Percentiles rank a stretch among this genome's conserved stretches.
phyloP scores from a whole-genome alignment of 2,113 vertebrate genomes.

The Neofelis nebulosa region DNA sequence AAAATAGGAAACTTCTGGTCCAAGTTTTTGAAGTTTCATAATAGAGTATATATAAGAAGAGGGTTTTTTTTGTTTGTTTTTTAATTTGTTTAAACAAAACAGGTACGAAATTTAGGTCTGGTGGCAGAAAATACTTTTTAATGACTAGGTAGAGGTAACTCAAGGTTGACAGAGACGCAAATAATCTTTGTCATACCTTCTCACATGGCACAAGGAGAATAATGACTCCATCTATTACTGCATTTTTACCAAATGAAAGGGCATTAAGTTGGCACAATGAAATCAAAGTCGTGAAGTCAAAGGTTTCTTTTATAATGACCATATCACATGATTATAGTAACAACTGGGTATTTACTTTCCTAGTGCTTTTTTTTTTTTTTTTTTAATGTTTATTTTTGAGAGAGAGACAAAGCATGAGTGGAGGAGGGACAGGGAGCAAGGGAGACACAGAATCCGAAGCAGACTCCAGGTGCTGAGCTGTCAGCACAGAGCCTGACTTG shows the following conservation, averaged over 20 bases:
- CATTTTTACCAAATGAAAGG: background rate
- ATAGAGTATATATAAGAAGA: background rate
- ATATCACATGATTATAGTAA: background rate
- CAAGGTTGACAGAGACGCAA: background rate
- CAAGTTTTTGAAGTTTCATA: background rate
- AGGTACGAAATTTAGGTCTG: background rate
- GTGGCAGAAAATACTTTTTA: background rate
- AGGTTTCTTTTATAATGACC: background rate
- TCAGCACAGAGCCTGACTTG: too few relatives aligned
- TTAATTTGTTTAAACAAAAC: background rate
- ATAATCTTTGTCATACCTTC: background rate
- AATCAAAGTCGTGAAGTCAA: background rate
- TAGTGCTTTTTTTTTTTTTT: background rate
- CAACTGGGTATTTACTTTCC: background rate
- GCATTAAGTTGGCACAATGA: background rate
- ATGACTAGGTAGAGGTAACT: background rate
- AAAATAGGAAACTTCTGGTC: background rate
- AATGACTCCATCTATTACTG: background rate
- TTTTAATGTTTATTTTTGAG: too few relatives aligned
- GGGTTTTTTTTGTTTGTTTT: background rate
- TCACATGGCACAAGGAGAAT: background rate
- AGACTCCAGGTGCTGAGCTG: too few relatives aligned
- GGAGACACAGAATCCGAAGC: too few relatives aligned
- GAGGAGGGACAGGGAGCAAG: too few relatives aligned
- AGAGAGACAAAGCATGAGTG: too few relatives aligned